phyloP scores from a whole-genome alignment of 2,113 vertebrate species.

The Chamaetylas fuelleborni region DNA sequence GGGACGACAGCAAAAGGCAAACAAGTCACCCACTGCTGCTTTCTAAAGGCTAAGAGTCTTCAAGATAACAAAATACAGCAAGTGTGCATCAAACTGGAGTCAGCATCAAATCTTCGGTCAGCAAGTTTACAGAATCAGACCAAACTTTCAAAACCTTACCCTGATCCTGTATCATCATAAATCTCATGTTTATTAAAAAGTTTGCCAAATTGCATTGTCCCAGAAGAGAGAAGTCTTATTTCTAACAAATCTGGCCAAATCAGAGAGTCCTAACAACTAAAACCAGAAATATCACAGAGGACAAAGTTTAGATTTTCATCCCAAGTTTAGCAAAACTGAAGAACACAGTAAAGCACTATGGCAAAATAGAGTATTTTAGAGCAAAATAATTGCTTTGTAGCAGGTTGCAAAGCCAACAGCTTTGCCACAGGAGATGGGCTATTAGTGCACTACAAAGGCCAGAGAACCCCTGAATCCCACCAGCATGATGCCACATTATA shows the following conservation, averaged over 20 bases:
- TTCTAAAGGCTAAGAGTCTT: not conserved
- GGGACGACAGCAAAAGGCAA: not conserved
- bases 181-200: not conserved
- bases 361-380: not conserved
- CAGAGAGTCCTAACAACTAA: not conserved
- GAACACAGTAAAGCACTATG: not conserved
- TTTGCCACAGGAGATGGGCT: not conserved
- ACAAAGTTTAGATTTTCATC: not conserved
- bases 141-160: not conserved
- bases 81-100: not conserved
- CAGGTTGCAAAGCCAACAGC: not conserved
- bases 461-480: not conserved
- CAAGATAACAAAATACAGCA: not conserved
- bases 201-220: not conserved
- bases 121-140: not conserved
- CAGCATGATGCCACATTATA: not conserved
- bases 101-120: accelerated
- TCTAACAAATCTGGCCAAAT: not conserved
- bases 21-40: not conserved
- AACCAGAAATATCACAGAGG: not conserved
- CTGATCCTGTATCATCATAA: not conserved
- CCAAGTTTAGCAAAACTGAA: not conserved
- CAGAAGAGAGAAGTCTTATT: not conserved
- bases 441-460: not conserved
- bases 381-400: not conserved